Evolutionary conservation across 2,888 invertebrate genomes (phyloP).

Genomic region (Sinotaia quadrata): DNA sequence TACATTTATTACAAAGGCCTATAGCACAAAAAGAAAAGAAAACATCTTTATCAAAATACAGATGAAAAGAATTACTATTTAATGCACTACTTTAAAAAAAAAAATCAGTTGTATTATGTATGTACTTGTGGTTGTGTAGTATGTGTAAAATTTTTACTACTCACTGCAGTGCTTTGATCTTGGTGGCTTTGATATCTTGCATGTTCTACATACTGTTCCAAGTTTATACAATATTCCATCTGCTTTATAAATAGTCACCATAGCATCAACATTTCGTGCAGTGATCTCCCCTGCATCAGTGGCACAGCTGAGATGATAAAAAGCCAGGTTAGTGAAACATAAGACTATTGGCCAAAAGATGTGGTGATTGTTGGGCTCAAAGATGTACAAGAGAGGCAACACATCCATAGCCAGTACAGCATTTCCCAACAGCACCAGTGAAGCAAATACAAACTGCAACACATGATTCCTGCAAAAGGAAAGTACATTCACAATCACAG

Average conservation of each 20-base stretch:
- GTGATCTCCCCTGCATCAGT: conserved; percentile 65
- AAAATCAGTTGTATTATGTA: too few species aligned
- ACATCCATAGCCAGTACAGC: conserved; percentile 59
- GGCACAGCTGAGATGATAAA: conserved; percentile 59
- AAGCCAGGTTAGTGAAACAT: conserved; percentile 51
- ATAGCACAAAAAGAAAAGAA: conserved; percentile 26
- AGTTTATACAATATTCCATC: conserved; percentile 59
- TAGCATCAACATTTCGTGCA: conserved; percentile 44
- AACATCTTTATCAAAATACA: not conserved
- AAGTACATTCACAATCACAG: not conserved
- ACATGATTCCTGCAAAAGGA: conserved; percentile 60
- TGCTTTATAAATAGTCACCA: conserved; percentile 49
- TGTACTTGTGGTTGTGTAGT: not conserved
- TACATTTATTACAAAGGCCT: conserved; percentile 68
- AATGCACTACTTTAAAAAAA: not conserved
- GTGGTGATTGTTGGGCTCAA: conserved; percentile 60
- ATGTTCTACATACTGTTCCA: conserved; percentile 56
- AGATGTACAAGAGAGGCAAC: conserved; percentile 57
- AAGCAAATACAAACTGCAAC: conserved; percentile 62
- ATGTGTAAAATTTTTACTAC: too few species aligned
- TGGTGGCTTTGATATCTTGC: conserved; percentile 62
- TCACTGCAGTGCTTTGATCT: conserved; percentile 70
- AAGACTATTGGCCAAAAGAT: conserved; percentile 56
- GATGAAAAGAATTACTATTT: not conserved
- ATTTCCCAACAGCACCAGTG: conserved; percentile 57